Percentiles rank a stretch among this genome's conserved stretches.
Conservation (phyloP, 2,888 invertebrate species). For the Stenchaetothrips biformis region DNA sequence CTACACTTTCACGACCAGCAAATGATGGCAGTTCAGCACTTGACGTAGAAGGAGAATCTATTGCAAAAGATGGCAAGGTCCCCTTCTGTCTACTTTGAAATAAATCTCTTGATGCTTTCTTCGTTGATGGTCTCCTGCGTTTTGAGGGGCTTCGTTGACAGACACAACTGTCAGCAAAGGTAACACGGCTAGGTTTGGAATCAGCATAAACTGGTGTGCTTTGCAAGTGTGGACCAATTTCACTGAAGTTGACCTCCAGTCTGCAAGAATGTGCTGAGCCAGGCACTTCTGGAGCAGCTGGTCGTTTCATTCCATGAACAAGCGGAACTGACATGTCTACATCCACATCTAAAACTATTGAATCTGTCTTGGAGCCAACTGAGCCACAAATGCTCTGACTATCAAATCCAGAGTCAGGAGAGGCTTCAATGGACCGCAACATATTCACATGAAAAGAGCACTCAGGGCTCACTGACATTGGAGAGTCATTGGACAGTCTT, state of each 20-base stretch:
- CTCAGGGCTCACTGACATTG: not conserved
- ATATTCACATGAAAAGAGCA: not conserved
- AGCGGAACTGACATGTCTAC: not conserved
- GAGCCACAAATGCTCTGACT: not conserved
- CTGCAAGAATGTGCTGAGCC: not conserved
- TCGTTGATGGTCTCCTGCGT: not conserved
- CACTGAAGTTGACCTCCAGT: not conserved
- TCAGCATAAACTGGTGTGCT: not conserved
- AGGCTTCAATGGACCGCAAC: not conserved
- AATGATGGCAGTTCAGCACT: not conserved
- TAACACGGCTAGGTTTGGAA: not conserved
- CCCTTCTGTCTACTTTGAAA: not conserved
- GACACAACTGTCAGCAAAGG: not conserved
- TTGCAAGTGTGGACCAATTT: not conserved
- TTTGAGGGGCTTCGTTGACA: not conserved
- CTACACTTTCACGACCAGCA: slow-evolving; percentile 41
- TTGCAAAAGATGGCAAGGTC: not conserved
- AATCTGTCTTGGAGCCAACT: not conserved
- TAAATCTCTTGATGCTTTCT: not conserved
- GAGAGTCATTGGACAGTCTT: not conserved
- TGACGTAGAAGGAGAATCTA: not conserved
- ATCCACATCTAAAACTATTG: not conserved
- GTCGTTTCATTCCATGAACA: not conserved
- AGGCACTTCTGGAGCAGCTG: not conserved
- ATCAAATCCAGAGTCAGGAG: not conserved